phyloP scores from a whole-genome alignment of 2,113 vertebrate genomes.

The Pseudorectes ferrugineus region DNA sequence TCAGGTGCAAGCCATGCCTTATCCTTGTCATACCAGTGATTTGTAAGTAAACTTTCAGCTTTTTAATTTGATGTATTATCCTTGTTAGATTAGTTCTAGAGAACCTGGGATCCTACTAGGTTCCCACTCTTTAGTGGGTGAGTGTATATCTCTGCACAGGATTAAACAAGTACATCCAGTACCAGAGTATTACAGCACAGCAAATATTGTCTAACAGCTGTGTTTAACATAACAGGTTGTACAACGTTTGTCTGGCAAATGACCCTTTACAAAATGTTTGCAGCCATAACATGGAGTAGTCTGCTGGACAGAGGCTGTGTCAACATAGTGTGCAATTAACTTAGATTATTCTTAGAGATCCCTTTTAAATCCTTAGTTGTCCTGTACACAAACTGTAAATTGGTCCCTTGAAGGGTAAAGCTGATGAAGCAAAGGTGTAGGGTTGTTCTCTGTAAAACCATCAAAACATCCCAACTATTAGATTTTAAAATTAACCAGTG shows the following conservation, averaged over 20 bases:
- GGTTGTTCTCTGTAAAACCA: neutral
- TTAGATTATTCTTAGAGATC: neutral
- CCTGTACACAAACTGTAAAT: neutral
- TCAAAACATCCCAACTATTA: neutral
- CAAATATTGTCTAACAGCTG: neutral
- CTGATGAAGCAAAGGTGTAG: neutral
- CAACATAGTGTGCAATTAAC: neutral
- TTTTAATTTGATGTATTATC: neutral
- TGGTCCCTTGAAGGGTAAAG: neutral
- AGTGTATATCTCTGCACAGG: neutral
- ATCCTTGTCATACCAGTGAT: constrained; percentile 73
- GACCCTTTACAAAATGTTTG: neutral
- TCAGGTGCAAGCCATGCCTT: constrained; percentile 70
- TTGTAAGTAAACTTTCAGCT: constrained; percentile 55
- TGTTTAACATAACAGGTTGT: neutral
- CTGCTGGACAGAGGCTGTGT: neutral
- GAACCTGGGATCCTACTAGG: neutral
- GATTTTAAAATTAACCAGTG: neutral
- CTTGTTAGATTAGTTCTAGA: neutral
- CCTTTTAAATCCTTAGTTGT: neutral
- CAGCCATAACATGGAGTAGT: neutral
- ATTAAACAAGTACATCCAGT: neutral
- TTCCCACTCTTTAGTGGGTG: neutral
- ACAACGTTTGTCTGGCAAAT: neutral
- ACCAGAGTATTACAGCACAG: neutral